Evolutionary conservation across 1,140 invertebrate species (phyloP).

Genomic region (Cyrtorhinus lividipennis): DNA sequence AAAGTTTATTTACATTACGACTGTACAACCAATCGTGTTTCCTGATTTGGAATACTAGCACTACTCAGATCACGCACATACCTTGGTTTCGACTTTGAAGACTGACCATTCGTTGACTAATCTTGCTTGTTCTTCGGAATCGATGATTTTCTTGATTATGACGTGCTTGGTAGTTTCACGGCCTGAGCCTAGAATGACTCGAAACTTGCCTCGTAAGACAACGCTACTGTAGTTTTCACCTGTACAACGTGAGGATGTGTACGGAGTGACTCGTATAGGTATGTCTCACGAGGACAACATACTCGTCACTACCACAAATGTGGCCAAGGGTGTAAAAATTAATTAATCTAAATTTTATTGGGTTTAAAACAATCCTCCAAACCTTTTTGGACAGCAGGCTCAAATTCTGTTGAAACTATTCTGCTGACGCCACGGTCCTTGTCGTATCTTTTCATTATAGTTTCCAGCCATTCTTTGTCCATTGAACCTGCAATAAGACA

Average conservation of each 20-base stretch:
- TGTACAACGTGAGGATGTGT: no score
- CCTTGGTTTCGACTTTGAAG: constrained; percentile 9
- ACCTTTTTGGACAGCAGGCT: neutral
- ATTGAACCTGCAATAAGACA: neutral
- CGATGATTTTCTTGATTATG: constrained; percentile 10
- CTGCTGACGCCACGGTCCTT: neutral
- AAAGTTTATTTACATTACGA: no score
- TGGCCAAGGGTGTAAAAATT: no score
- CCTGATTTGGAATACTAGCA: no score
- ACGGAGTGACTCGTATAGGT: no score
- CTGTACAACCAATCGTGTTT: no score
- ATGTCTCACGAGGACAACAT: no score
- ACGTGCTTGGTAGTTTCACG: neutral
- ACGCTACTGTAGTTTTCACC: constrained; percentile 2
- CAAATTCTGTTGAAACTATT: neutral
- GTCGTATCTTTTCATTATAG: neutral
- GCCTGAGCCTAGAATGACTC: neutral
- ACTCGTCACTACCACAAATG: no score
- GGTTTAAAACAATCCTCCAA: no score
- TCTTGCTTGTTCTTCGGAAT: neutral
- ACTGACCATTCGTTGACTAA: neutral
- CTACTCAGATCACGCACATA: no score
- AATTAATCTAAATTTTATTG: no score
- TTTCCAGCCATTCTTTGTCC: constrained; percentile 9
- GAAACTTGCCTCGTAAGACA: neutral